Base-by-base conservation (phyloP, 2,113 vertebrate genomes). In the Oplegnathus fasciatus region DNA sequence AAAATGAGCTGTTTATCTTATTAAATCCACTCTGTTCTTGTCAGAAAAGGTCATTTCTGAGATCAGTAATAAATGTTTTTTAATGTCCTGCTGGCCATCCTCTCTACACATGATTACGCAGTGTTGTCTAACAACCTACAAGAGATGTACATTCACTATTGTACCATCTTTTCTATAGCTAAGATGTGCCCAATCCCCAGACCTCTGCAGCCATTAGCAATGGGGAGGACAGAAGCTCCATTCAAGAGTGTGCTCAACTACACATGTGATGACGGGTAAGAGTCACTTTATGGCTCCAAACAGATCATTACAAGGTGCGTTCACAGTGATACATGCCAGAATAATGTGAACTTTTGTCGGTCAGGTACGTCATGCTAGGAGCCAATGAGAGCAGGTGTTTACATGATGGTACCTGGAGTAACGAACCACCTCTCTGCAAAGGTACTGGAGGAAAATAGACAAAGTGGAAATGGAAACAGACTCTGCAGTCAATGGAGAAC, bases 241-340 rank as follows among this genome's bases (percentile, higher is more conserved):
- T 98, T 95, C 85, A 95, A 94, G 88, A 97, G 93, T 34, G 76
- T 58, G 1, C 78, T 97, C 48, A 94, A 62, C 78, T 98, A 92
- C 89, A 86, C 95, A 1, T 98, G 97, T 90, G 94, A 97, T 1
- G 80, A 94, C 0, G 97, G 97, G 97, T 98, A 94, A 96, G 95
- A 58, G 5, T 55, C 50, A 54, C 28, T 4, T n/a, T 34, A 1
- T 28, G 11, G 5, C 14, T 66, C 18, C 18, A 15, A 37, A 60
- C 10, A 58, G n/a, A 37, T 58, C 17, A 44, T 26, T 70, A 1
- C 9, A 34, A 26, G 2, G 8, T 78, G 6, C 50, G 28, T 34
- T 64, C 48, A 40, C 44, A 46, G 37, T 10, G 2, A 57, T 17
- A n/a, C 20, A 26, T 75, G 26, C 67, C 26, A 34, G 8, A 68